Evolutionary conservation across 2,113 vertebrate genomes (phyloP), one percentile per base, ranked within the genome.

Genomic region (Perca schrenkii): DNA sequence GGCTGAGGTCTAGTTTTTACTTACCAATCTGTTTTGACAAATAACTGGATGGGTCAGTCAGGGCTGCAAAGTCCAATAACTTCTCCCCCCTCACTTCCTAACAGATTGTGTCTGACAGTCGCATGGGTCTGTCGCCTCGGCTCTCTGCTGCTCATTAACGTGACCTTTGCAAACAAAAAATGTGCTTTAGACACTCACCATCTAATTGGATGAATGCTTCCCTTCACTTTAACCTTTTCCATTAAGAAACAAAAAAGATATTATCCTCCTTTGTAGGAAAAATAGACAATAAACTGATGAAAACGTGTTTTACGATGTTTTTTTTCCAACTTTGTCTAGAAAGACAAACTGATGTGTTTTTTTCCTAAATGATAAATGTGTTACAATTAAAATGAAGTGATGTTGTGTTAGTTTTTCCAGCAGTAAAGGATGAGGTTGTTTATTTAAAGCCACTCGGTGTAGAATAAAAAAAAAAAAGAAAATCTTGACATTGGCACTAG

Each of bases 121-220:
- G 12, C n/a, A 8, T 3, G 62, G 68, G 21, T 78, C 65, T 52
- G 75, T 76, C 54, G 5, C 74, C 75, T 73, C 56, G 36, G 60
- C 79, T 36, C 53, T 74, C 49, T 22, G 75, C 72, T 40, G 73
- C 11, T 88, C 87, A 86, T 88, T 88, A 83, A 77, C 47, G 69
- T 77, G 77, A 88, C 80, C 80, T 88, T 86, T 83, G 63, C 62
- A 57, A 63, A 77, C 25, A 36, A 28, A 28, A 85, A 53, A 60
- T 22, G 14, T 8, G 61, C 75, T 47, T 61, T 4, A 71, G 50
- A 76, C 46, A 25, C 50, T 54, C 56, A 36, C 60, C 54, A 28
- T 5, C 4, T 67, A 73, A 80, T 60, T 83, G 57, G 72, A 58
- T 61, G 72, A 74, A 80, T 64, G 66, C 65, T 77, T 85, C 67